These are phyloP conservation scores for Argopecten irradians DNA, from an alignment of 1,140 invertebrate species.

Conservation along the genomic window DNA sequence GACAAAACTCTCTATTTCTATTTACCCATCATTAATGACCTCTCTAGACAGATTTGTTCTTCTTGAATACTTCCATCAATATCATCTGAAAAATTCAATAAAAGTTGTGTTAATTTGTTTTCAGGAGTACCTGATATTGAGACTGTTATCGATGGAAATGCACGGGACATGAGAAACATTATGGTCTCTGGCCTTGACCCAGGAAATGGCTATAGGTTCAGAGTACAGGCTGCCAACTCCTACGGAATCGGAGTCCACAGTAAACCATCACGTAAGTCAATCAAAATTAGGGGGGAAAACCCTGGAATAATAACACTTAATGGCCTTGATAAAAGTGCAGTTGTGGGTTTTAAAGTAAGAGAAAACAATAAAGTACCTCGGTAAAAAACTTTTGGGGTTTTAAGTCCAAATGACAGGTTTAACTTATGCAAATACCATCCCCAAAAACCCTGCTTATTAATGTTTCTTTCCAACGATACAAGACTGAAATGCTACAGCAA, in stretches of 20 bases:
- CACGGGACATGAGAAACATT: conserved; percentile 43
- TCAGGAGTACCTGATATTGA: background rate
- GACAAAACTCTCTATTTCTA: background rate
- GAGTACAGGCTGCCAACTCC: conserved; percentile 90
- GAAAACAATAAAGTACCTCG: background rate
- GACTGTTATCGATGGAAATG: background rate
- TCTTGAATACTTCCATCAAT: background rate
- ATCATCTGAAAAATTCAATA: background rate
- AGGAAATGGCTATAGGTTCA: conserved; percentile 93
- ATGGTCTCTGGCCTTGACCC: conserved; percentile 82
- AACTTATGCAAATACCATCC: background rate
- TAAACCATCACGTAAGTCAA: conserved; percentile 73
- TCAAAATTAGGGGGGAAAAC: background rate
- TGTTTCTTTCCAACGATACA: background rate
- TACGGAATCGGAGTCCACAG: conserved; percentile 83
- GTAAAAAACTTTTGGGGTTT: background rate
- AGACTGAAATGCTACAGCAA: background rate
- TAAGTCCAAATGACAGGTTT: background rate
- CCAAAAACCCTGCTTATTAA: background rate
- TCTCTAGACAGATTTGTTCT: conserved; percentile 16
- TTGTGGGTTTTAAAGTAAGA: background rate
- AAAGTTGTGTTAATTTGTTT: background rate
- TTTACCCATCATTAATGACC: background rate
- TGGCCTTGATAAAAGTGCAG: background rate
- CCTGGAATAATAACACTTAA: background rate